These are phyloP conservation scores for Nephrotoma appendiculata DNA, from an alignment of 2,888 invertebrate genomes.

Conservation along the genomic window DNA sequence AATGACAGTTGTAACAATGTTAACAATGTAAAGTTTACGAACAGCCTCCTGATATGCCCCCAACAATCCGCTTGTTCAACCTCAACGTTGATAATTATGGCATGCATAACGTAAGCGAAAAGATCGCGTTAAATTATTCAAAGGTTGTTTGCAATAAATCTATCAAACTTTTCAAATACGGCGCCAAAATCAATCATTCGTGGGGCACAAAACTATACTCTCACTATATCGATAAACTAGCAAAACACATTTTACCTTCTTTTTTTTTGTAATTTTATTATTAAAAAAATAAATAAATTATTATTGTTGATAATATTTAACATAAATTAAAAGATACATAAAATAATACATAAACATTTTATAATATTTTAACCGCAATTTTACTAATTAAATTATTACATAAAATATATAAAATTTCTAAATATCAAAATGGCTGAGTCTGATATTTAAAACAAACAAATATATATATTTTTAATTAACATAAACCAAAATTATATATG, in stretches of 20 bases:
- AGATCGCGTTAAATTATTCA: no score
- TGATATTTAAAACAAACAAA: background rate
- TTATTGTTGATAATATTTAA: background rate
- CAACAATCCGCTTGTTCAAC: no score
- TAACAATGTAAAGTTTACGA: no score
- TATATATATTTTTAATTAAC: background rate
- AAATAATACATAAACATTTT: background rate
- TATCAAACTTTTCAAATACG: no score
- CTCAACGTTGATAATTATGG: no score
- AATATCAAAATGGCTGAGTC: conserved; percentile 3
- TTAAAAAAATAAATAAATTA: background rate
- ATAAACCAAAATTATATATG: background rate
- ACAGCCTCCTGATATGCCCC: no score
- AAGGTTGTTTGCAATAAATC: no score
- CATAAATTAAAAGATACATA: background rate
- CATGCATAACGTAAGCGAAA: no score
- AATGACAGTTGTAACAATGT: no score
- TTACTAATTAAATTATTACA: background rate
- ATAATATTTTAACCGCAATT: background rate
- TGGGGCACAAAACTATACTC: background rate
- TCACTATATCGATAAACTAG: background rate
- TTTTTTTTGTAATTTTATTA: background rate
- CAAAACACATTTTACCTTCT: background rate
- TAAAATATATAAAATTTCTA: background rate
- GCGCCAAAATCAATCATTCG: no score